Evolutionary conservation across 1,140 invertebrate species (phyloP).

Genomic region (silkworm (Bombyx mori)): DNA sequence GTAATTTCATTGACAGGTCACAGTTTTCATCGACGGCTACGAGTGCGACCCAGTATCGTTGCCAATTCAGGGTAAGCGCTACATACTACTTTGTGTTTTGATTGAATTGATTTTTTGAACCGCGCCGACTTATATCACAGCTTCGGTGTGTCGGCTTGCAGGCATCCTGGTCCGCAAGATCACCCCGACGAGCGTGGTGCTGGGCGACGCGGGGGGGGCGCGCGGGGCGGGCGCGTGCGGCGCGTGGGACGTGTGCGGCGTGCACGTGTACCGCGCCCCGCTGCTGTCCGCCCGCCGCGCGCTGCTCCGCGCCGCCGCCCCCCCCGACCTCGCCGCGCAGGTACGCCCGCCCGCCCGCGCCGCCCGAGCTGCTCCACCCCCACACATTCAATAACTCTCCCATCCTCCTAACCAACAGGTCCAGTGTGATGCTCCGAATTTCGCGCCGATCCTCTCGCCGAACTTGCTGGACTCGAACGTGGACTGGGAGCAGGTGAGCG

Average conservation of each 20-base stretch:
- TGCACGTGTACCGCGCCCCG: conserved; percentile 42
- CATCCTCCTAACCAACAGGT: conserved; percentile 27
- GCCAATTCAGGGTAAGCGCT: neutral
- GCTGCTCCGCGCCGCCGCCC: conserved; percentile 57
- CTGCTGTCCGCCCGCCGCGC: conserved; percentile 30
- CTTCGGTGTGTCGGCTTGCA: conserved; percentile 8
- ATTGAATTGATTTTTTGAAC: no score
- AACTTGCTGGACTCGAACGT: conserved; percentile 50
- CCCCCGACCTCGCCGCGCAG: conserved; percentile 33
- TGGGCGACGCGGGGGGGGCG: conserved; percentile 47
- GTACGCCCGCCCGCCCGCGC: conserved; percentile 5
- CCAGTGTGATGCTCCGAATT: conserved; percentile 51
- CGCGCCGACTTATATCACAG: neutral
- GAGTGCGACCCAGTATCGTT: neutral
- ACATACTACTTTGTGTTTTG: neutral
- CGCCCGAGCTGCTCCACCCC: conserved; percentile 1
- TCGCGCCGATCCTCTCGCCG: conserved; percentile 45
- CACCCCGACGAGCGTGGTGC: conserved; percentile 56
- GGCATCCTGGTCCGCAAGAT: conserved; percentile 68
- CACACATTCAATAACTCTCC: neutral
- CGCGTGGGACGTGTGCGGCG: conserved; percentile 29
- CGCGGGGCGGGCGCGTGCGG: conserved; percentile 5
- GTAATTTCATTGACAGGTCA: conserved; percentile 41
- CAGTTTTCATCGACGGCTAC: conserved; percentile 52
- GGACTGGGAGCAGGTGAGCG: conserved; percentile 64